Base-by-base conservation (phyloP, 2,797 vertebrate species). In the Propithecus deckenii region DNA sequence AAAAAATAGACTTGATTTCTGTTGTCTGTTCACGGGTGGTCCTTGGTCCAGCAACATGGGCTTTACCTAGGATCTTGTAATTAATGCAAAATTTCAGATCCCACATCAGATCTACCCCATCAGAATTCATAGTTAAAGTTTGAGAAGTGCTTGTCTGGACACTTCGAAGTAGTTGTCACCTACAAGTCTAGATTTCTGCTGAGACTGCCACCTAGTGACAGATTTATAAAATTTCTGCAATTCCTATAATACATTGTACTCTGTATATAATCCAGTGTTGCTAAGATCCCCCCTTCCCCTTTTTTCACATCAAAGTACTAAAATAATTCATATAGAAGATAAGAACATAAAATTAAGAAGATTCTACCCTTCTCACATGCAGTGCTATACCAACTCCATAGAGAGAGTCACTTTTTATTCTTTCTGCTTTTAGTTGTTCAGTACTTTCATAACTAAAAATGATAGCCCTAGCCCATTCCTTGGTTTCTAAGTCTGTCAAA, bases 171-270 rank as follows among this genome's bases (percentile, higher is more conserved):
- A 4, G 28, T 43, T 81, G 28, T 43, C 69, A 79, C 11, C 10
- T 85, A 0, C 3, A 83, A 83, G 25, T 88, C 15, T 83, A 76
- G 32, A 76, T 75, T 95, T 92, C 69, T 92, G 84, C 41, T 88
- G 50, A 88, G 50, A 76, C 59, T 88, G 69, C 76, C 84, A 92
- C 50, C 76, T 88, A 92, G 59, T 88, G 94, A 92, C 20, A 88
- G 75, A 69, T 83, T 75, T 92, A 75, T 67, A 87, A 50, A 79
- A 92, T 67, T 83, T 79, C 22, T 88, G 35, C 9, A 52, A 30
- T 59, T 81, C 25, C 10, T 61, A 35, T 59, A 59, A 59, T 59
- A 65, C 10, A 43, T 30, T 81, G 15, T 79, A 13, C 30, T 52
- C n/a, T 55, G 1, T 59, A 59, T 59, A 25, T 25, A 79, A 55